These are phyloP conservation scores for Oryzias melastigma DNA, from an alignment of 2,113 vertebrate genomes.

Conservation along the genomic window DNA sequence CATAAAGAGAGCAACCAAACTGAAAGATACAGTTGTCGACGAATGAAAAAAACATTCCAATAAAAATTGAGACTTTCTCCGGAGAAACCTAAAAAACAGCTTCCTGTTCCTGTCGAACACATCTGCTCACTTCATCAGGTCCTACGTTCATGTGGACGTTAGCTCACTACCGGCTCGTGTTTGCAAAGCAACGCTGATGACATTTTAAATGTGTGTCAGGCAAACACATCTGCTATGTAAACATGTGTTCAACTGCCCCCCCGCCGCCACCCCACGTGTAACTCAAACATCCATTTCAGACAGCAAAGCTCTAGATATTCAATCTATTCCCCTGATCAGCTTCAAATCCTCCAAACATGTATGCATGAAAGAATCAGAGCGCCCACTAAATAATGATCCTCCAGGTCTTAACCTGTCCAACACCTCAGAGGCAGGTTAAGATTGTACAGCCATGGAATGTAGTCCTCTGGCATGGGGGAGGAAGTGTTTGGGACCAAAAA, in stretches of 20 bases:
- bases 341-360: slow-evolving; percentile 12
- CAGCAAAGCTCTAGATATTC: slow-evolving; percentile 29
- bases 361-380: slow-evolving; percentile 9
- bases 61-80: slow-evolving; percentile 11
- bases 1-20: slow-evolving; percentile 40
- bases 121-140: no score
- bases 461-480: slow-evolving; percentile 42
- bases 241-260: slow-evolving; percentile 65
- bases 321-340: slow-evolving; percentile 15
- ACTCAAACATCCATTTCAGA: slow-evolving; percentile 32
- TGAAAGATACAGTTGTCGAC: slow-evolving; percentile 16
- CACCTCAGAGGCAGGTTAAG: slow-evolving; percentile 27
- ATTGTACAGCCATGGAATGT: slow-evolving; percentile 53
- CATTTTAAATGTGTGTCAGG: slow-evolving; percentile 42
- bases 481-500: slow-evolving; percentile 36
- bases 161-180: slow-evolving; percentile 33
- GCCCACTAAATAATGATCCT: slow-evolving; percentile 19
- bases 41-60: slow-evolving; percentile 22
- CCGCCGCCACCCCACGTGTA: background rate
- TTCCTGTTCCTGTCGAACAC: no score
- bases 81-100: background rate
- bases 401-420: slow-evolving; percentile 22
- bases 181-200: slow-evolving; percentile 48
- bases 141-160: slow-evolving; percentile 26
- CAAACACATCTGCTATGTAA: slow-evolving; percentile 73